Percentiles rank a stretch among this genome's conserved stretches.
phyloP scores from a whole-genome alignment of 2,888 invertebrate species.

The Hipparchia sbordonii region DNA sequence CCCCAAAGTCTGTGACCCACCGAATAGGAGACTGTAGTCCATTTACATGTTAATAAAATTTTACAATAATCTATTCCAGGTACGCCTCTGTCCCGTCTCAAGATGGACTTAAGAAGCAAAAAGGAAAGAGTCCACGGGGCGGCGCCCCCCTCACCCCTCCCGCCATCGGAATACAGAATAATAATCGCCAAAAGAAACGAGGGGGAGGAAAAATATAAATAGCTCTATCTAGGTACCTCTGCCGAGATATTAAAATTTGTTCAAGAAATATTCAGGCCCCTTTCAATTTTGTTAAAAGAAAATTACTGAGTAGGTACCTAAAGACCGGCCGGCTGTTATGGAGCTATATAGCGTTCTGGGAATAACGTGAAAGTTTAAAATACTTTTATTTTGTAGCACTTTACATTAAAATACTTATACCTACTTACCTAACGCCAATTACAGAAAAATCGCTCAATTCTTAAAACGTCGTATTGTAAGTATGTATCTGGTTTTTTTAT shows the following conservation, averaged over 20 bases:
- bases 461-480: no score
- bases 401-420: no score
- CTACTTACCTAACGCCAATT: no score
- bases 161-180: conserved; percentile 81
- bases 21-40: background rate
- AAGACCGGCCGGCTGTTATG: background rate
- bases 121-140: conserved; percentile 80
- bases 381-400: no score
- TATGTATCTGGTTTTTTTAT: no score
- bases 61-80: conserved; percentile 49
- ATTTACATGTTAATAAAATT: conserved; percentile 15
- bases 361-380: no score
- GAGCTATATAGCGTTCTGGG: no score
- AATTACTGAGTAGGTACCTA: conserved; percentile 56
- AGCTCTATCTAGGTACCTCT: conserved; percentile 68
- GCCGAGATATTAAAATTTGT: conserved; percentile 78
- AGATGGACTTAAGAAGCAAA: conserved; percentile 84
- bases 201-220: conserved; percentile 81
- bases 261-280: conserved; percentile 61
- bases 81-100: conserved; percentile 62
- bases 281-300: conserved; percentile 76
- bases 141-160: conserved; percentile 55
- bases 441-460: no score
- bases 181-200: conserved; percentile 82
- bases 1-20: no score